Evolutionary conservation across 2,888 invertebrate genomes (phyloP), one percentile per base, ranked within the genome.

Genomic region (Gisinianus flammeolus): DNA sequence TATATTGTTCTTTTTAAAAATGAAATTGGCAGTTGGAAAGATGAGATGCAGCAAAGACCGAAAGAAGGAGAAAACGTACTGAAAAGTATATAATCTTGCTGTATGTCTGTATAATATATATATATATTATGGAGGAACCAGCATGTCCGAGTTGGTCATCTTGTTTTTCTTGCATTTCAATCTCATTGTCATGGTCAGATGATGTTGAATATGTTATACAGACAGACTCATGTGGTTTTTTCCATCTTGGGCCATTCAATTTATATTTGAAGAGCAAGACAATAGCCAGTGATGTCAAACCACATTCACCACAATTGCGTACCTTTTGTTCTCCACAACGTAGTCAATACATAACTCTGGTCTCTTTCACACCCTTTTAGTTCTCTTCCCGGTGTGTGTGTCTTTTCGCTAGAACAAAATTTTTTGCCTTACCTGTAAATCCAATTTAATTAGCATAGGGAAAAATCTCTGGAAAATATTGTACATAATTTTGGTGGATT

Each of bases 151-250:
- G 22, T 58, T 58, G 22, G 58, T 22, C 26, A 24, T 58, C 58
- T 58, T 19, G 58, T 58, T 58, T 26, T 44, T 44, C 44, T 44
- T 44, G 44, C 19, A 16, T 58, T 12, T 58, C 58, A 58, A 24
- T 58, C 24, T 58, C 58, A 58, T 58, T 58, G 58, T 26, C 58
- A 58, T 58, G 22, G 58, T 6, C 58, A n/a, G 22, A 22, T 58
- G 58, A 58, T 3, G 26, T 58, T 19, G 10, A 58, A 58, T 58
- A 10, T 58, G 22, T 26, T 3, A n/a, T 5, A 22, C 10, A 22
- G 8, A 58, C 10, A 58, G 58, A 12, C 1, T n/a, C 12, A n/a
- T 58, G 58, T 26, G 58, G 58, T 58, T 58, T 58, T 58, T 58
- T 44, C 44, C 44, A 44, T 44, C 44, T 44, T 44, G 44, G 44